phyloP scores from a whole-genome alignment of 2,113 vertebrate species.

The Gambusia affinis region DNA sequence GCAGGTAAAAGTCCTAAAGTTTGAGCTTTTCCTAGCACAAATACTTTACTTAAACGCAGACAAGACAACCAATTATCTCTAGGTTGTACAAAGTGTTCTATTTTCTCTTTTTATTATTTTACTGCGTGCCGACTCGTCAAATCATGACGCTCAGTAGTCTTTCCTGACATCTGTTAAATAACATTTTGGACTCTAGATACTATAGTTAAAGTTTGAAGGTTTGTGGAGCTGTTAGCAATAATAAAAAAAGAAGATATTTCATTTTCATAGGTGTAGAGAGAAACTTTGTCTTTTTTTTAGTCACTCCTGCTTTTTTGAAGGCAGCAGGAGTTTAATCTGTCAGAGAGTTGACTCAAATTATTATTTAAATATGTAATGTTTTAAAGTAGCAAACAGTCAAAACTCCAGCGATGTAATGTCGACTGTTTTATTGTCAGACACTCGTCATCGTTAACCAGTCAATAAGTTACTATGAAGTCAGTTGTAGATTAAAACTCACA shows the following conservation, averaged over 20 bases:
- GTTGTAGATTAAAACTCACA: not conserved
- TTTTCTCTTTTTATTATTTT: not conserved
- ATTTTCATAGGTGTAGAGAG: not conserved
- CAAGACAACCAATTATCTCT: not conserved
- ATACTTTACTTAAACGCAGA: not conserved
- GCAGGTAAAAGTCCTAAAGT: fast-evolving
- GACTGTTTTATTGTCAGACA: not conserved
- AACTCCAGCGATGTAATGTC: not conserved
- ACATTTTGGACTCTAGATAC: not conserved
- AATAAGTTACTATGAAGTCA: not conserved
- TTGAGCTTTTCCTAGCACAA: not conserved
- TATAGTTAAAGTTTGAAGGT: not conserved
- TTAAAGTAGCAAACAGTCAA: not conserved
- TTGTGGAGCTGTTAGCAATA: not conserved
- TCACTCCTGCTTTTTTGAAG: not conserved
- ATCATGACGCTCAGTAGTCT: not conserved
- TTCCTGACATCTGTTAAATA: not conserved
- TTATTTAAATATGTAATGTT: not conserved
- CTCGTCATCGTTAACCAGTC: not conserved
- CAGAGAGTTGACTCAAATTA: not conserved
- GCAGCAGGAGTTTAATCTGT: not conserved
- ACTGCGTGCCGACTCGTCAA: not conserved
- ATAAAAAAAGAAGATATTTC: not conserved
- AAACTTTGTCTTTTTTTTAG: not conserved
- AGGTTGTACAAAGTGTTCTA: not conserved